These are phyloP conservation scores for Drosophila mulleri DNA, from an alignment of 2,888 invertebrate species.

Conservation along the genomic window DNA sequence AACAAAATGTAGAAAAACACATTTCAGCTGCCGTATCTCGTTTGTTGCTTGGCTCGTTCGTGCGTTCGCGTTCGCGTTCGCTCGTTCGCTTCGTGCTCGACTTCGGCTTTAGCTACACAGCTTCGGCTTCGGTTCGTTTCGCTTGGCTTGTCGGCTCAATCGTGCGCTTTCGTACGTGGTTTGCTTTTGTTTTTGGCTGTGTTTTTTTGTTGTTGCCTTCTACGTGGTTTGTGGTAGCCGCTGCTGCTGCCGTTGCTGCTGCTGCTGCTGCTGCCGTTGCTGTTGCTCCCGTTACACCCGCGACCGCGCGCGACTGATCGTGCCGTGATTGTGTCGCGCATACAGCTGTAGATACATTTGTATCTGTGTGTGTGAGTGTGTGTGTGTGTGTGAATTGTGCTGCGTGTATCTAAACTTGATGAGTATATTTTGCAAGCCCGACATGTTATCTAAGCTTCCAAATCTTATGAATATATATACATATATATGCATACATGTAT, in stretches of 20 bases:
- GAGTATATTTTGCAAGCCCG: conserved; percentile 27
- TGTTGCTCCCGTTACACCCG: conserved; percentile 72
- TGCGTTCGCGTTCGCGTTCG: conserved; percentile 35
- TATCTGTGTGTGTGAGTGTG: conserved; percentile 3
- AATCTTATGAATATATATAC: neutral
- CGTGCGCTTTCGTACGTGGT: conserved; percentile 37
- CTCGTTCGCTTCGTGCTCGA: conserved; percentile 10
- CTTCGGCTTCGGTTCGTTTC: conserved; percentile 20
- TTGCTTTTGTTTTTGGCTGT: conserved; percentile 23
- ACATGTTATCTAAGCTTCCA: conserved; percentile 6
- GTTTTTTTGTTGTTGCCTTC: conserved; percentile 53
- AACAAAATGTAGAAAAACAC: conserved; percentile 85
- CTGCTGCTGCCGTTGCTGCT: conserved; percentile 26
- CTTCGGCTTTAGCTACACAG: conserved; percentile 26
- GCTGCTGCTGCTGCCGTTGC: conserved; percentile 34
- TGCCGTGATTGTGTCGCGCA: conserved; percentile 69
- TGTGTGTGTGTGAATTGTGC: conserved; percentile 1
- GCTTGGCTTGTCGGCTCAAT: conserved; percentile 15
- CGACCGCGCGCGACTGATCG: conserved; percentile 66
- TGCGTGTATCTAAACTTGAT: conserved; percentile 32
- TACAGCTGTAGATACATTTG: conserved; percentile 24
- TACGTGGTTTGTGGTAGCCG: conserved; percentile 80
- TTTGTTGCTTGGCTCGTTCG: conserved; percentile 48
- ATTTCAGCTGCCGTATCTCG: conserved; percentile 83
- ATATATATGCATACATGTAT: neutral